phyloP scores from a whole-genome alignment of 1,140 invertebrate species.

The Melipona quadrifasciata region DNA sequence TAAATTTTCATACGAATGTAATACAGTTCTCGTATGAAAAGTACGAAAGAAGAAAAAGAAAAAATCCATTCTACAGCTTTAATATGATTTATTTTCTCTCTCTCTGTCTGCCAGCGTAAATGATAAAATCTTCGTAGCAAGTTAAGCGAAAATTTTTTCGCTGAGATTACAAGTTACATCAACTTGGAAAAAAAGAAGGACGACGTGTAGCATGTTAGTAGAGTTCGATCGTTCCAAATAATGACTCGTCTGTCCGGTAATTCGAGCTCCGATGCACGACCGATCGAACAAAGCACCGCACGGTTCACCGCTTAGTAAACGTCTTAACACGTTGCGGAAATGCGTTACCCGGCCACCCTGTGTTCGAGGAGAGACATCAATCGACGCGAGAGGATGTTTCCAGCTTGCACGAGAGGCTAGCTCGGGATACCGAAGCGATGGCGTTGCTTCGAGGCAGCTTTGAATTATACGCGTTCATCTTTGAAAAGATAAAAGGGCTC shows the following conservation, averaged over 20 bases:
- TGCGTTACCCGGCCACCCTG: neutral
- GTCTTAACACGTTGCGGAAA: slow-evolving; percentile 24
- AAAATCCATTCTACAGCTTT: too few species aligned
- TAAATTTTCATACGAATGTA: neutral
- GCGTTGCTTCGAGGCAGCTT: slow-evolving; percentile 4
- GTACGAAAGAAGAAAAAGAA: too few species aligned
- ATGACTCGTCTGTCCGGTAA: neutral
- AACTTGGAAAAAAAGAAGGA: too few species aligned
- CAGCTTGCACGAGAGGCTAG: neutral
- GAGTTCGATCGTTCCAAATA: neutral
- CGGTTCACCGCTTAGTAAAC: slow-evolving; percentile 8
- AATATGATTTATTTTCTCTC: too few species aligned
- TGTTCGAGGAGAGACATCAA: neutral
- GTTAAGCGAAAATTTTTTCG: too few species aligned
- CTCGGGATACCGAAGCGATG: neutral
- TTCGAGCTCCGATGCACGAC: neutral
- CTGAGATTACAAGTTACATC: too few species aligned
- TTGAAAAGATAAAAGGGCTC: slow-evolving; percentile 32
- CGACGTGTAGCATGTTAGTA: too few species aligned
- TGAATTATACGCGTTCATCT: slow-evolving; percentile 41
- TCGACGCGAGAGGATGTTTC: slow-evolving; percentile 13
- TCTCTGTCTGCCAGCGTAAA: too few species aligned
- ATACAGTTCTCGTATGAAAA: too few species aligned
- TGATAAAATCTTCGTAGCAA: too few species aligned
- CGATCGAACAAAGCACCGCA: neutral